phyloP scores from a whole-genome alignment of 1,140 invertebrate species.

The Tetramorium alpestre region DNA sequence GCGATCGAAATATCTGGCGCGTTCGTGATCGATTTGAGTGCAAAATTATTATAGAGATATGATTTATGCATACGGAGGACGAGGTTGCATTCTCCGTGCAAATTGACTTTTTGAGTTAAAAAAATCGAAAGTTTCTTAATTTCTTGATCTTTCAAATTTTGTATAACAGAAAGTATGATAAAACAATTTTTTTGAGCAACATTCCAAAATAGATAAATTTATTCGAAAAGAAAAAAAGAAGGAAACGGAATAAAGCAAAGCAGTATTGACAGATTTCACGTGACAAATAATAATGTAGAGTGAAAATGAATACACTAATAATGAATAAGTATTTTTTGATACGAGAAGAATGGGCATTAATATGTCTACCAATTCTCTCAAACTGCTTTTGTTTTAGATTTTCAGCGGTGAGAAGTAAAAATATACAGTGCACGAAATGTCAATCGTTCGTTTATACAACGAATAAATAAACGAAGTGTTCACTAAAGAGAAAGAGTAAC shows the following conservation, averaged over 20 bases:
- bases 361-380: not conserved
- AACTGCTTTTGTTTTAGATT: not conserved
- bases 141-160: not conserved
- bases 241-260: not conserved
- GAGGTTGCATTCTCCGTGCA: not conserved
- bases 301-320: not conserved
- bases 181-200: not conserved
- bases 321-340: not conserved
- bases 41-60: constrained; percentile 9
- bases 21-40: constrained; percentile 15
- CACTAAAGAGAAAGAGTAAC: constrained; percentile 6
- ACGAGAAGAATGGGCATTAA: not conserved
- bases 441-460: not conserved
- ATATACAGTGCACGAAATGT: constrained; percentile 7
- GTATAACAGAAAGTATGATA: not conserved
- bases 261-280: not conserved
- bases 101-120: not conserved
- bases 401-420: not conserved
- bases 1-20: constrained; percentile 33
- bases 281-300: not conserved
- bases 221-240: not conserved
- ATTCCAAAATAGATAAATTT: not conserved
- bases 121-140: not conserved
- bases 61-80: not conserved
- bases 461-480: not conserved